Evolutionary conservation across 1,140 invertebrate species (phyloP).

Genomic region (Ips typographus): DNA sequence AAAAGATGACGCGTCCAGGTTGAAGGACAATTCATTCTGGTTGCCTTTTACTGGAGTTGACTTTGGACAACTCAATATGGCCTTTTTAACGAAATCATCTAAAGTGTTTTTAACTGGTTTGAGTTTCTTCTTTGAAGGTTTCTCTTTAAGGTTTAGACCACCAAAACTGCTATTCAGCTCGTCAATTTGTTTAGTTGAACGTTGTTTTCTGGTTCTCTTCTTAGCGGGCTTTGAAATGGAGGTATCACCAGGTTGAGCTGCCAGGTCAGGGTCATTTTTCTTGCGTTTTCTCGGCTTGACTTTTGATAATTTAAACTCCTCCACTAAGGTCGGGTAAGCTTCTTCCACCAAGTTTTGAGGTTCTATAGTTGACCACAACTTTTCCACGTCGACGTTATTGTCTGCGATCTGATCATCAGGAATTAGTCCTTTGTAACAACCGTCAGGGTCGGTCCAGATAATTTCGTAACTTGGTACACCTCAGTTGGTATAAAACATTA

Average conservation of each 20-base stretch:
- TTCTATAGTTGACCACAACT: conserved; percentile 66
- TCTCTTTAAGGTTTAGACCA: not conserved
- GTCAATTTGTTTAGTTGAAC: conserved; percentile 37
- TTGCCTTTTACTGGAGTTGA: conserved; percentile 5
- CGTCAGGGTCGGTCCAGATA: conserved; percentile 63
- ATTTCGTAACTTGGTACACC: conserved; percentile 70
- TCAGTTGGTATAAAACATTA: conserved; percentile 36
- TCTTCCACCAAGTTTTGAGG: conserved; percentile 62
- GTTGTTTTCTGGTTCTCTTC: conserved; percentile 30
- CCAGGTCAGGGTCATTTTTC: conserved; percentile 37
- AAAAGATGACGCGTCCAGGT: conserved; percentile 46
- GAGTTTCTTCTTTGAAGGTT: not conserved
- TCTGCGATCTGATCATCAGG: conserved; percentile 57
- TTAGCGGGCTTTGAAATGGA: conserved; percentile 38
- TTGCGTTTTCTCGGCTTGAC: conserved; percentile 52
- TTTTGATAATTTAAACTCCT: conserved; percentile 61
- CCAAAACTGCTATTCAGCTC: conserved; percentile 10
- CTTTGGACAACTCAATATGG: conserved; percentile 5
- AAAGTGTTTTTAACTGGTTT: conserved; percentile 17
- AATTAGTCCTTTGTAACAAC: conserved; percentile 59
- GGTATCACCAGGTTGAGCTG: conserved; percentile 38
- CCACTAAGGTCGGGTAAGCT: conserved; percentile 68
- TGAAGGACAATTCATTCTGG: conserved; percentile 35
- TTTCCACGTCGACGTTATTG: conserved; percentile 49
- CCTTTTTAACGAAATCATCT: conserved; percentile 21